Percentiles rank a stretch among this genome's conserved stretches.
phyloP scores from a whole-genome alignment of 2,797 vertebrate species.

The Rhynchonycteris naso region DNA sequence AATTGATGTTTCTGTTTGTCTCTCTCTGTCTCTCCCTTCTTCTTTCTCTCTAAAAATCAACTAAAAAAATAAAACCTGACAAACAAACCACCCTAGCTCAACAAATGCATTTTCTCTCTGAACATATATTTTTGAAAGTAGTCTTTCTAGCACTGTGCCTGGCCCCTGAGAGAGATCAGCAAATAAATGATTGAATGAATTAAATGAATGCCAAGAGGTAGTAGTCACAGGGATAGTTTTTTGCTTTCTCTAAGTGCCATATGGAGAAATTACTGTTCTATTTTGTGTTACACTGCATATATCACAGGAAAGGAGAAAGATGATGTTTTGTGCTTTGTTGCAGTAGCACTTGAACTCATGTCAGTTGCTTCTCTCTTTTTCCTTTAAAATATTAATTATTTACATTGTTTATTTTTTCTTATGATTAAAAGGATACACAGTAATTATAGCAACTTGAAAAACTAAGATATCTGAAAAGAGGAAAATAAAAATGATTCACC shows the following conservation, averaged over 20 bases:
- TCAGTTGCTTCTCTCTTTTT: neutral
- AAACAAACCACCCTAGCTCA: neutral
- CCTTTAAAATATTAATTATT: neutral
- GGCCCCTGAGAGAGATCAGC: neutral
- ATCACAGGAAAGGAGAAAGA: neutral
- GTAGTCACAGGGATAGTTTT: neutral
- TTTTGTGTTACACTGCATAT: neutral
- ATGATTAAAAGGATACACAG: constrained; percentile 14
- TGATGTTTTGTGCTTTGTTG: neutral
- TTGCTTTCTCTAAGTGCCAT: neutral
- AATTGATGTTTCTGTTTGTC: too few relatives aligned
- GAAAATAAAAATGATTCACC: neutral
- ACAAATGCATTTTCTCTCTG: neutral
- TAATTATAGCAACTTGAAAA: constrained; percentile 49
- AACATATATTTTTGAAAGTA: neutral
- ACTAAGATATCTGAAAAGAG: neutral
- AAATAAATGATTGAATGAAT: neutral
- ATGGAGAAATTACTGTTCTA: accelerated
- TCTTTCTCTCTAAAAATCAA: too few relatives aligned
- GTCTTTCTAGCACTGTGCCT: neutral
- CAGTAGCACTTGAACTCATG: neutral
- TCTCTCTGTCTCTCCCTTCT: too few relatives aligned
- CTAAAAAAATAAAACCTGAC: too few relatives aligned
- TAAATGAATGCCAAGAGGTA: neutral
- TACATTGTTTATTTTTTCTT: constrained; percentile 35